Base-by-base conservation (phyloP, 2,113 vertebrate genomes). In the Rousettus leschenaultii region DNA sequence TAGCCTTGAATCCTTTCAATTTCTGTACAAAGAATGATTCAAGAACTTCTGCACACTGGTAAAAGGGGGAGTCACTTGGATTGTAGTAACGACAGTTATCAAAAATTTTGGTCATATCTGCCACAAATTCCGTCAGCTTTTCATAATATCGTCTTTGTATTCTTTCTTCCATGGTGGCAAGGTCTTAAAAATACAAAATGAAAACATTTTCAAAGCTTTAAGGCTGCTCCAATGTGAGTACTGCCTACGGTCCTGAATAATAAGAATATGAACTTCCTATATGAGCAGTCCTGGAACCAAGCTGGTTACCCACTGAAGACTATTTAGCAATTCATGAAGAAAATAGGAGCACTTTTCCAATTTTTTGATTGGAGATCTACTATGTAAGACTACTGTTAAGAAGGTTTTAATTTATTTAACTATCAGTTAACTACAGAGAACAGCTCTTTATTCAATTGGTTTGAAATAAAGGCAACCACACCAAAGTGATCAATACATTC, bases 11-110 rank as follows among this genome's bases (percentile, higher is more conserved):
- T 98, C 99, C 99, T 99, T 99, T 99, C 35, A 99, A 98, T 97
- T 99, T 99, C 99, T 99, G 99, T 98, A 99, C 99, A 98, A 99
- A 99, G 98, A 99, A 99, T 59, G 99, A 99, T 97, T 99, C 99
- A 2, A 99, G 99, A 97, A 99, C 99, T 98, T 99, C 99, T 48
- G 99, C 99, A 95, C 99, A 99, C 97, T 99, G 99, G 98, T 99
- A 99, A 97, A 99, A 99, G 95, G 99, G 99, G 77, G 99, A 99
- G 98, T 99, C 99, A 79, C 99, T 99, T 88, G 99, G 99, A 98
- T 99, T 99, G 99, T 99, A 99, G 96, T 99, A 99, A 98, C 99
- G 99, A 98, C 99, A 99, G 98, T 99, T 99, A 98, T 99, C 99
- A 95, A 99, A 99, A 98, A 99, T 99, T 99, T 99, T 99, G 99